Evolutionary conservation across 2,888 invertebrate species (phyloP).

Genomic region (Stegana nigrithorax): DNA sequence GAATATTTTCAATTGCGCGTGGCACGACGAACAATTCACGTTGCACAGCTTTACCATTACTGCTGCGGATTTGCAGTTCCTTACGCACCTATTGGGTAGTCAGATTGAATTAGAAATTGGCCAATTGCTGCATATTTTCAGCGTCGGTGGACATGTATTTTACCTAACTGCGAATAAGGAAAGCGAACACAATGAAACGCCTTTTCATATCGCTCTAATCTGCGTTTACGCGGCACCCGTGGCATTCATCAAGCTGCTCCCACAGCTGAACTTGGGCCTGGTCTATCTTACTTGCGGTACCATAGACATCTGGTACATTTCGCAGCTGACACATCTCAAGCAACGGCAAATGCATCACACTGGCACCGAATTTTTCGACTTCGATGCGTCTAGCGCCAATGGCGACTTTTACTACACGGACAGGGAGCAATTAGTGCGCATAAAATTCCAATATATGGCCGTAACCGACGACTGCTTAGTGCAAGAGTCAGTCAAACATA

Average conservation of each 20-base stretch:
- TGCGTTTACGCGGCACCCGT: constrained; percentile 51
- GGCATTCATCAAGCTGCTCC: constrained; percentile 47
- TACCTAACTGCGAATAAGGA: constrained; percentile 8
- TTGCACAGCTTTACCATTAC: constrained; percentile 46
- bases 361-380: constrained; percentile 51
- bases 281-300: constrained; percentile 59
- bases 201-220: constrained; percentile 37
- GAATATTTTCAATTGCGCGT: constrained; percentile 60
- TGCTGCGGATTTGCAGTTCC: constrained; percentile 47
- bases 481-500: constrained; percentile 42
- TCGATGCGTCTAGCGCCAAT: constrained; percentile 43
- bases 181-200: neutral
- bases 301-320: constrained; percentile 64
- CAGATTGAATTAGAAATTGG: constrained; percentile 20
- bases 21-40: constrained; percentile 54
- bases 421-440: constrained; percentile 50
- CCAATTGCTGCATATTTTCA: constrained; percentile 46
- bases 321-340: constrained; percentile 41
- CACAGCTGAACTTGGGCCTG: constrained; percentile 47
- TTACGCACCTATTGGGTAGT: constrained; percentile 45
- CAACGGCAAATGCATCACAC: constrained; percentile 50
- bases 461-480: constrained; percentile 47
- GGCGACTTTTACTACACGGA: constrained; percentile 60
- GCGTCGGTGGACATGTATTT: constrained; percentile 38
- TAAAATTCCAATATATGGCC: constrained; percentile 47